Evolutionary conservation across 1,140 invertebrate genomes (phyloP).

Genomic region (Drosophila asahinai): DNA sequence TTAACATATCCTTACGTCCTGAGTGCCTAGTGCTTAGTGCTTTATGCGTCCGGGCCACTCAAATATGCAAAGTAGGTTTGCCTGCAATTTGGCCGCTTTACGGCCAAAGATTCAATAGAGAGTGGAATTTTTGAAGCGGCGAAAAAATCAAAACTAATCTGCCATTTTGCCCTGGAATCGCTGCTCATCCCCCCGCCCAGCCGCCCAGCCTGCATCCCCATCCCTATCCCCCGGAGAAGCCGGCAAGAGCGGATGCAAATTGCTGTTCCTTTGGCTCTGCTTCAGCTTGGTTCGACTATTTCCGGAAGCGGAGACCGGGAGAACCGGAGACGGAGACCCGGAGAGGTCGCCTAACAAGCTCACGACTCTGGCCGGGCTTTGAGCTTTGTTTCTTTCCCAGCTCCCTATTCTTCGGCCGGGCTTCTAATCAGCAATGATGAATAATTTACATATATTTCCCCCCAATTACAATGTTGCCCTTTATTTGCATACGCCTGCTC

Average conservation of each 20-base stretch:
- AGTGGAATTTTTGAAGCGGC: slow-evolving; percentile 52
- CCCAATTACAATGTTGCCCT: slow-evolving; percentile 83
- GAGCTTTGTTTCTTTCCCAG: slow-evolving; percentile 43
- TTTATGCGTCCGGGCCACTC: slow-evolving; percentile 69
- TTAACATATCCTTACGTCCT: slow-evolving; percentile 79
- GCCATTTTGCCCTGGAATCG: slow-evolving; percentile 70
- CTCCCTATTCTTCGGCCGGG: slow-evolving; percentile 41
- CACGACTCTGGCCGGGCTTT: slow-evolving; percentile 33
- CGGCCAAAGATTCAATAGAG: slow-evolving; percentile 76
- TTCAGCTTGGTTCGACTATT: slow-evolving; percentile 64
- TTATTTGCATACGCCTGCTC: slow-evolving; percentile 72
- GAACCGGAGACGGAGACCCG: slow-evolving; percentile 53
- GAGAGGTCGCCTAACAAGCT: slow-evolving; percentile 71
- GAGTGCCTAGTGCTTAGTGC: slow-evolving; percentile 46
- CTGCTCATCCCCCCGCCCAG: slow-evolving; percentile 17
- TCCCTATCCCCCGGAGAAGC: slow-evolving; percentile 1
- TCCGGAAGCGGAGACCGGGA: slow-evolving; percentile 49
- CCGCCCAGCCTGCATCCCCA: neutral
- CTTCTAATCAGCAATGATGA: slow-evolving; percentile 85
- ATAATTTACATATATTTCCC: slow-evolving; percentile 84
- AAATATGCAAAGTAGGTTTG: slow-evolving; percentile 79
- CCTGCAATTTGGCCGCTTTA: slow-evolving; percentile 81
- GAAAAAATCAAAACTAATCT: slow-evolving; percentile 83
- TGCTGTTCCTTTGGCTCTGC: slow-evolving; percentile 39
- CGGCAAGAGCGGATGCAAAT: slow-evolving; percentile 61